A percentile compares a stretch with the other conserved stretches of the same genome.
phyloP scores from a whole-genome alignment of 2,113 vertebrate species.

The Zingel zingel region DNA sequence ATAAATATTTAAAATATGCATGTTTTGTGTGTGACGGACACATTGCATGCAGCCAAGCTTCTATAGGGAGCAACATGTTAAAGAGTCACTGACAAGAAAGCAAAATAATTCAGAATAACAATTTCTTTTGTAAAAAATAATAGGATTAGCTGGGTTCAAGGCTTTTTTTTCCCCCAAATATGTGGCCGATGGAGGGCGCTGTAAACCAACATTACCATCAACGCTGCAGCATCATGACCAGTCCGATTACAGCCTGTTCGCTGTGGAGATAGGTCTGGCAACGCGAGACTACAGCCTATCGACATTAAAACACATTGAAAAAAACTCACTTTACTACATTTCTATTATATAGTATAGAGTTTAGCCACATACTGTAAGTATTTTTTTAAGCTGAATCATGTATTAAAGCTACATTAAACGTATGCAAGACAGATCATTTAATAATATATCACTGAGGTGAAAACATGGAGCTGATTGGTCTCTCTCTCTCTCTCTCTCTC shows the following conservation, averaged over 20 bases:
- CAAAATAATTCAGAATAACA: no score
- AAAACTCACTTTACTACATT: not conserved
- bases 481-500: slow-evolving; percentile 27
- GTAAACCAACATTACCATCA: not conserved
- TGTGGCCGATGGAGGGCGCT: slow-evolving; percentile 46
- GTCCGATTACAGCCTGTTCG: not conserved
- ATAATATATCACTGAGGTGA: slow-evolving; percentile 44
- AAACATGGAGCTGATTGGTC: slow-evolving; percentile 61
- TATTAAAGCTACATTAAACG: slow-evolving; percentile 4
- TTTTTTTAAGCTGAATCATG: not conserved
- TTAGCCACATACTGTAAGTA: not conserved
- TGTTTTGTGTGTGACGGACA: slow-evolving; percentile 2
- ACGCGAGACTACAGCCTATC: not conserved
- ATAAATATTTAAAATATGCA: slow-evolving; percentile 62
- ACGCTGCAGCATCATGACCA: slow-evolving; percentile 37
- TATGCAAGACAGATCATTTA: slow-evolving; percentile 24
- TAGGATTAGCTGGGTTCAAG: not conserved
- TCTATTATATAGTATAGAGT: not conserved
- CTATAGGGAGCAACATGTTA: not conserved
- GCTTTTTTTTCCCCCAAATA: no score
- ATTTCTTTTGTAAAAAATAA: not conserved
- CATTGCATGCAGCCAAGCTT: no score
- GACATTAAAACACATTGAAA: not conserved
- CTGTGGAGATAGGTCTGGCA: no score
- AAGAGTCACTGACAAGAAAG: no score